phyloP scores from a whole-genome alignment of 92 coral and sea anemone genomes.

The Epizoanthus fatuus region DNA sequence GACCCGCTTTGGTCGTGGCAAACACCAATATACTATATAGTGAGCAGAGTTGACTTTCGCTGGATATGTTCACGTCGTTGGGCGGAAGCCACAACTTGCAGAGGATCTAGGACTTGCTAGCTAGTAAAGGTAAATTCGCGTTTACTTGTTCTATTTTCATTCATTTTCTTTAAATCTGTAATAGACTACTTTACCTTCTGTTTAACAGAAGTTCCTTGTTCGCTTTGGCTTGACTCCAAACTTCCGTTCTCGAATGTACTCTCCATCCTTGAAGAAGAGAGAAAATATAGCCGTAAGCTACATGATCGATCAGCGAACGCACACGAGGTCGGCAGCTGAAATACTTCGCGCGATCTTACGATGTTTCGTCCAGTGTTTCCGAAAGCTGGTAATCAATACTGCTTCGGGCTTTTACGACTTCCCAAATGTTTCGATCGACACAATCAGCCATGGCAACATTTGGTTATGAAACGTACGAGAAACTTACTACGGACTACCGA shows the following conservation, averaged over 20 bases:
- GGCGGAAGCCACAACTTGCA: constrained; percentile 35
- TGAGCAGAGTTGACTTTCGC: neutral
- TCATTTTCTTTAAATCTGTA: constrained; percentile 8
- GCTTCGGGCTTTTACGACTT: constrained; percentile 58
- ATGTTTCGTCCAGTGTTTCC: constrained; percentile 36
- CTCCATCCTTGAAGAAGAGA: constrained; percentile 37
- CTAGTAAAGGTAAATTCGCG: neutral
- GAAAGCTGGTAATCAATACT: constrained; percentile 45
- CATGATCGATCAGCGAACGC: constrained; percentile 2
- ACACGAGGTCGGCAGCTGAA: constrained; percentile 47
- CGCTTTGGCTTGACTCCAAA: constrained; percentile 20
- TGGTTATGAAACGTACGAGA: constrained; percentile 3
- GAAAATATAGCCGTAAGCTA: constrained; percentile 13
- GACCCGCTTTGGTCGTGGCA: neutral
- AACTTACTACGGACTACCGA: neutral
- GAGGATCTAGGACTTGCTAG: neutral
- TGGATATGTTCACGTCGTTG: neutral
- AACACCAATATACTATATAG: neutral
- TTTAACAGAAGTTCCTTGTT: constrained; percentile 18
- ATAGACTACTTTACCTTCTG: constrained; percentile 40
- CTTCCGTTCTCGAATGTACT: constrained; percentile 9
- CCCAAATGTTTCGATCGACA: constrained; percentile 74
- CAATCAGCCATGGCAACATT: constrained; percentile 69
- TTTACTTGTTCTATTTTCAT: neutral
- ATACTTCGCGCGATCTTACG: constrained; percentile 27